Evolutionary conservation across 2,888 invertebrate species (phyloP).

Genomic region (Lasioglossum malachurum): DNA sequence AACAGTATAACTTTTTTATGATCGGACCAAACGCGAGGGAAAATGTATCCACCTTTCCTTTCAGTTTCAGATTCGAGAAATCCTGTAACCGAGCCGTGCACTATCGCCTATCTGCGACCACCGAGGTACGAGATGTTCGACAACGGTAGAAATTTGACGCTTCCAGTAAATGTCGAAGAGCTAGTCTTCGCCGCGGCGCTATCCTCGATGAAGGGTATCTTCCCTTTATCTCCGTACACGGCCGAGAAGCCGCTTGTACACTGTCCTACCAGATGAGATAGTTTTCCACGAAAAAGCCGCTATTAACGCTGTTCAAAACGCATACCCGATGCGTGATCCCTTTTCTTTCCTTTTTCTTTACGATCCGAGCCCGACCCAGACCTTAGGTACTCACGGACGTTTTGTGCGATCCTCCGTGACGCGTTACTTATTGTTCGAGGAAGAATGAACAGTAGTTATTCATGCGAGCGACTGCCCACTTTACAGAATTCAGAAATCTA

Average conservation of each 20-base stretch:
- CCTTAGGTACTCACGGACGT: not conserved
- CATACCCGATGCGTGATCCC: slow-evolving; percentile 30
- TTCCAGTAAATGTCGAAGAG: slow-evolving; percentile 58
- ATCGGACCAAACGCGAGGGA: not conserved
- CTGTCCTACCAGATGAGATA: slow-evolving; percentile 54
- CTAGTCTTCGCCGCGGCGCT: slow-evolving; percentile 38
- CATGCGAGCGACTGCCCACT: not conserved
- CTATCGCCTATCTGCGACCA: slow-evolving; percentile 50
- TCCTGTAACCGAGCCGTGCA: slow-evolving; percentile 12
- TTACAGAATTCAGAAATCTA: not conserved
- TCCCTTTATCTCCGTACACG: slow-evolving; percentile 60
- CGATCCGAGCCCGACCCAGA: not conserved
- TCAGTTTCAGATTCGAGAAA: not conserved
- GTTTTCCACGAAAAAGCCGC: slow-evolving; percentile 60
- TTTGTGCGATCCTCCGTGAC: not conserved
- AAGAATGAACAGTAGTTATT: not conserved
- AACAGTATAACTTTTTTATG: no score
- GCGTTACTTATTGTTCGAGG: not conserved
- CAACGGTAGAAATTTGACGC: slow-evolving; percentile 61
- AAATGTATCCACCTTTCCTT: slow-evolving; percentile 20
- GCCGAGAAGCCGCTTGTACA: slow-evolving; percentile 29
- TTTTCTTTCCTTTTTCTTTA: not conserved
- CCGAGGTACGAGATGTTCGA: slow-evolving; percentile 42
- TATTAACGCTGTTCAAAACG: slow-evolving; percentile 42
- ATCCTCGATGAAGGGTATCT: slow-evolving; percentile 57